Percentiles rank a stretch among this genome's conserved stretches.
Conservation (phyloP, 2,888 invertebrate species). For the Dicyrtomina minuta region DNA sequence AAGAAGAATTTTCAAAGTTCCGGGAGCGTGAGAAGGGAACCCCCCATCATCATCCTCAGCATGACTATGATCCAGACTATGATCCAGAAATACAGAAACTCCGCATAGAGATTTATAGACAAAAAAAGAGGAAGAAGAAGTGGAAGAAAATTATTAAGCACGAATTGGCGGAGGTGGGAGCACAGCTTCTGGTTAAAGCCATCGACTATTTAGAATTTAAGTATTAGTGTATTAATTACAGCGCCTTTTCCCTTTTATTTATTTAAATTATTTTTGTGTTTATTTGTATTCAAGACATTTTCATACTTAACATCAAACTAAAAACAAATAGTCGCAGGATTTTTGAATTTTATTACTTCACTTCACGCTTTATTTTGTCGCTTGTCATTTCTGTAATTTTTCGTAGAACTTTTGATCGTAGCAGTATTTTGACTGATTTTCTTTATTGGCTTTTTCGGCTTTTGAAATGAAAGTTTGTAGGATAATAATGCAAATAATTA, state of each 20-base stretch:
- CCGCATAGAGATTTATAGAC: constrained; percentile 50
- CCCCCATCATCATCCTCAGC: constrained; percentile 38
- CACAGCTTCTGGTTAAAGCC: constrained; percentile 48
- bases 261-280: constrained; percentile 35
- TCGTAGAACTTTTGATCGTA: too few species aligned
- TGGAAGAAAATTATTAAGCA: constrained; percentile 53
- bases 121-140: constrained; percentile 48
- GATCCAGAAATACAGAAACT: constrained; percentile 53
- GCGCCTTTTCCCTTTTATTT: too few species aligned
- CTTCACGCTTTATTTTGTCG: too few species aligned
- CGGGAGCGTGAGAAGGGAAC: constrained; percentile 28
- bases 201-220: constrained; percentile 51
- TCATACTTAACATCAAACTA: too few species aligned
- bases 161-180: constrained; percentile 51
- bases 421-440: too few species aligned
- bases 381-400: too few species aligned
- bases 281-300: background rate
- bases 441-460: too few species aligned
- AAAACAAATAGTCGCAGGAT: too few species aligned
- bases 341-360: too few species aligned
- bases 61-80: constrained; percentile 51
- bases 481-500: too few species aligned
- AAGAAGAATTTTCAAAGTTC: constrained; percentile 32
- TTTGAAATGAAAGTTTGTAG: too few species aligned
- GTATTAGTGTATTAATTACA: too few species aligned